Evolutionary conservation across 2,113 vertebrate species (phyloP).

Genomic region (Alethe castanea): DNA sequence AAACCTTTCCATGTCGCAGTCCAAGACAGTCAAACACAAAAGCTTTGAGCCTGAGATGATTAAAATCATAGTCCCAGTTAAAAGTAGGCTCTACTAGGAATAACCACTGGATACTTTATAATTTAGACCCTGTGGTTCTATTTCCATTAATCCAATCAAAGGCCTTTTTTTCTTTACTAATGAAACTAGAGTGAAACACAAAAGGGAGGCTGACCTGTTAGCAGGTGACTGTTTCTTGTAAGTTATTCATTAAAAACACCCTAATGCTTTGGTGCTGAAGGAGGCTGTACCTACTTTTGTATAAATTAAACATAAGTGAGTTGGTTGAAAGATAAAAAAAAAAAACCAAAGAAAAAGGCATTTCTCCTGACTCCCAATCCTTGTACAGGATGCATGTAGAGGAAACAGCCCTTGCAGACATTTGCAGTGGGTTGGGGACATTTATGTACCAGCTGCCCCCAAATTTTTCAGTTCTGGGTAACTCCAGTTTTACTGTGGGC

Average conservation of each 20-base stretch:
- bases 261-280: neutral
- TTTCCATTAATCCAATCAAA: constrained; percentile 65
- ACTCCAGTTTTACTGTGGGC: neutral
- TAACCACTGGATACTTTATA: constrained; percentile 40
- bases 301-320: constrained; percentile 40
- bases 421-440: neutral
- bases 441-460: neutral
- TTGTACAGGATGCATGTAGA: neutral
- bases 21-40: neutral
- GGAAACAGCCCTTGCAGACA: neutral
- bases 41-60: neutral
- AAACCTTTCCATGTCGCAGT: neutral
- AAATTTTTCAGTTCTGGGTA: neutral
- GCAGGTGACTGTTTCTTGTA: constrained; percentile 56
- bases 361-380: neutral
- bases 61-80: neutral
- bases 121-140: constrained; percentile 42
- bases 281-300: neutral
- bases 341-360: neutral
- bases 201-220: constrained; percentile 62
- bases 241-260: constrained; percentile 70
- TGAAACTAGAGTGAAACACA: constrained; percentile 59
- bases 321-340: neutral
- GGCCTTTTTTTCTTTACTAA: constrained; percentile 44
- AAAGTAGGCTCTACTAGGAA: constrained; percentile 19